Evolutionary conservation across 2,888 invertebrate genomes (phyloP), one percentile per base, ranked within the genome.

Genomic region (Scaptomyza tumidula): DNA sequence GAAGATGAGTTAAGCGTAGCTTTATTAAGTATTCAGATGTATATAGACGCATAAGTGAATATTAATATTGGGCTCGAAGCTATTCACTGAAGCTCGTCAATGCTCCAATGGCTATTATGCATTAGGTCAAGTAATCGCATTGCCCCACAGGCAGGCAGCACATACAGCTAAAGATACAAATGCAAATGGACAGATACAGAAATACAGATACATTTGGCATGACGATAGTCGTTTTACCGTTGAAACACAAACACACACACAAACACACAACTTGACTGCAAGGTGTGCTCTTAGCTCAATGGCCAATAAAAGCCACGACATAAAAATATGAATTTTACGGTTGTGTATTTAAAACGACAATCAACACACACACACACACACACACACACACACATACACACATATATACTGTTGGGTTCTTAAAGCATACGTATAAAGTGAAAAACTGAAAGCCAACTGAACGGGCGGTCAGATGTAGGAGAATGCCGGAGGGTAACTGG

Each of bases 261-360:
- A 65, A 37, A 70, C 65, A 53, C 41, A 24, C 48, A 73, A 73
- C 74, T 16, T 74, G 65, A 75, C 71, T 76, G 66, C 77, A 71
- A 75, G 75, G 75, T 75, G 77, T 76, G 80, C 78, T 71, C 54
- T 39, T 61, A 56, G 46, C 46, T 27, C n/a, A 78, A 86, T 86
- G 84, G 67, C 81, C 81, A 78, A 84, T 86, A 86, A 83, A 83
- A 86, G 75, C 66, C 63, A 43, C 46, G 53, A 62, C 82, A 87
- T 87, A 85, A 83, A 87, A 83, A 83, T 87, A 87, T 83, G 83
- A 81, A 81, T 85, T 83, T 83, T 81, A 87, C 82, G 73, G 64
- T 60, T 70, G 70, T 73, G 87, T 83, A 85, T 83, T 83, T 83
- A 87, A 83, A 82, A 73, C 55, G 75, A 82, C 82, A 84, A 76